A percentile compares a stretch with the other conserved stretches of the same genome.
These are phyloP conservation scores for Lordiphosa fenestrarum DNA, from an alignment of 2,888 invertebrate species.

Conservation along the genomic window DNA sequence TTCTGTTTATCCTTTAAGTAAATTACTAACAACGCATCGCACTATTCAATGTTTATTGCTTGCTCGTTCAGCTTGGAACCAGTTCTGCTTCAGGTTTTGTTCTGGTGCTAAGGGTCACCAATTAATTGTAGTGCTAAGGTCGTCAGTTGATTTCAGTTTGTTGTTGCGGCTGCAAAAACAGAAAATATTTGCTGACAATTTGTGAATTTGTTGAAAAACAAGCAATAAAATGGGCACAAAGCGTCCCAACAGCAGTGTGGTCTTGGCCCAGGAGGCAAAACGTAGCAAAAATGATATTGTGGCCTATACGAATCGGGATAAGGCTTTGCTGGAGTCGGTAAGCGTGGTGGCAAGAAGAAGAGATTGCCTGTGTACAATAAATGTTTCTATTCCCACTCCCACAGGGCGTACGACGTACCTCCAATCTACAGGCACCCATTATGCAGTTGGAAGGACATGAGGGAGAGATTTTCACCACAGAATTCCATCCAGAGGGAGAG, in stretches of 20 bases:
- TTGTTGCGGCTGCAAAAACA: constrained; percentile 33
- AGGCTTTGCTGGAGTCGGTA: constrained; percentile 88
- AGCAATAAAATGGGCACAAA: constrained; percentile 75
- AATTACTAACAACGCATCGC: too few species aligned
- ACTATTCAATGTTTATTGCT: too few species aligned
- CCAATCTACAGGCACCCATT: constrained; percentile 93
- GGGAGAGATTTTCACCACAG: constrained; percentile 95
- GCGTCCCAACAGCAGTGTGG: constrained; percentile 70
- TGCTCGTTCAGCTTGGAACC: too few species aligned
- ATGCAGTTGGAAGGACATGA: constrained; percentile 98
- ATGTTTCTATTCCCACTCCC: constrained; percentile 7
- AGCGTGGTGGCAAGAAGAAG: constrained; percentile 71
- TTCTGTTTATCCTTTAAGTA: too few species aligned
- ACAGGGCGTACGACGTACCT: constrained; percentile 89
- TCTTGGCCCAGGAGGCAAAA: constrained; percentile 82
- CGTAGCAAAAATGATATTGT: constrained; percentile 87
- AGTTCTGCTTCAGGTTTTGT: too few species aligned
- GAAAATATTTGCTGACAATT: constrained; percentile 4
- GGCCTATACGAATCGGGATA: constrained; percentile 86
- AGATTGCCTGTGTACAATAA: not conserved
- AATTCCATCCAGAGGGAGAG: constrained; percentile 98
- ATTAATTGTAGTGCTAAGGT: too few species aligned
- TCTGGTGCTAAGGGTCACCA: too few species aligned
- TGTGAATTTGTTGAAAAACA: constrained; percentile 7
- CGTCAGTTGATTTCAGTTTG: constrained; percentile 4